Evolutionary conservation across 2,113 vertebrate species (phyloP).

Genomic region (Meriones unguiculatus): DNA sequence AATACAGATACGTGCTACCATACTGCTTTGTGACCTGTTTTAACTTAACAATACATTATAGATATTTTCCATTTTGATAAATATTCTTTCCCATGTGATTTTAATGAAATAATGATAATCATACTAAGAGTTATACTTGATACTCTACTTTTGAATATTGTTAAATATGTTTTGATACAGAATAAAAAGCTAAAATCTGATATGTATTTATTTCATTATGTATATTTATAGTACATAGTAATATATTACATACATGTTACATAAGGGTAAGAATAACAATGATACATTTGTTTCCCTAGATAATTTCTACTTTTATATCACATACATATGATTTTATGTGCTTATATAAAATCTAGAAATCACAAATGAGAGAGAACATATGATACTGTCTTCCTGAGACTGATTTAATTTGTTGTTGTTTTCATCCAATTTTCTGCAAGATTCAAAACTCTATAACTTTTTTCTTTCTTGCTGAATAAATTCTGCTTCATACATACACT

Average conservation of each 20-base stretch:
- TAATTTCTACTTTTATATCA: not conserved
- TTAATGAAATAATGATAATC: not conserved
- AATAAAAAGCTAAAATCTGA: not conserved
- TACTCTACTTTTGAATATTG: not conserved
- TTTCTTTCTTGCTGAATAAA: not conserved
- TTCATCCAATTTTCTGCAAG: not conserved
- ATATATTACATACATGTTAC: not conserved
- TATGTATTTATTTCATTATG: not conserved
- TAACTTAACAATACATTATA: not conserved
- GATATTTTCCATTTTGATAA: slow-evolving; percentile 1
- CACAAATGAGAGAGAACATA: not conserved
- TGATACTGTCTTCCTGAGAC: not conserved
- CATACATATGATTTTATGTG: not conserved
- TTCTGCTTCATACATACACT: not conserved
- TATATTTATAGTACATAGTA: not conserved
- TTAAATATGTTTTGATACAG: not conserved
- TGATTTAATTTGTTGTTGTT: not conserved
- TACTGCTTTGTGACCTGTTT: not conserved
- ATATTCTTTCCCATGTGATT: not conserved
- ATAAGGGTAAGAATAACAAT: no score
- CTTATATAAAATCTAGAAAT: not conserved
- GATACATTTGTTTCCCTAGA: not conserved
- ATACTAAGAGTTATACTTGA: not conserved
- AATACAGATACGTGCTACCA: not conserved
- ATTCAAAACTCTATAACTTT: not conserved